These are phyloP conservation scores for Drosophila parabipectinata DNA, from an alignment of 1,140 invertebrate species.

Conservation along the genomic window DNA sequence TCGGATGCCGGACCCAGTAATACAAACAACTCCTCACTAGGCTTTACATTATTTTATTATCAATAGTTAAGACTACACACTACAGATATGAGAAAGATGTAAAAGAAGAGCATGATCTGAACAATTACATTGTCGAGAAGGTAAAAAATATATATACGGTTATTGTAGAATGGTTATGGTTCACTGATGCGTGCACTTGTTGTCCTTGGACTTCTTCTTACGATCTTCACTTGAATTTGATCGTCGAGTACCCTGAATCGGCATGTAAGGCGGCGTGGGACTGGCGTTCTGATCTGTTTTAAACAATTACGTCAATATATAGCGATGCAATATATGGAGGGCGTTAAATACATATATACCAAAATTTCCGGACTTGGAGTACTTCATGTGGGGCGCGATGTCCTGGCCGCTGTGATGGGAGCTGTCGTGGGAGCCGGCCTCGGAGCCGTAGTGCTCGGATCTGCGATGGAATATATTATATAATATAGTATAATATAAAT, in stretches of 20 bases:
- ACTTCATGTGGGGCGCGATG: slow-evolving; percentile 69
- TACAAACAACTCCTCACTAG: slow-evolving; percentile 16
- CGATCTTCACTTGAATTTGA: slow-evolving; percentile 85
- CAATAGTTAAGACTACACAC: slow-evolving; percentile 27
- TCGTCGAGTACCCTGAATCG: slow-evolving; percentile 90
- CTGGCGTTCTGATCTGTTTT: slow-evolving; percentile 85
- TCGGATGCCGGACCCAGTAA: not conserved
- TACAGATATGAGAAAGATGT: slow-evolving; percentile 41
- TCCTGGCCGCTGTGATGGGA: slow-evolving; percentile 70
- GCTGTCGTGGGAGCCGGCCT: slow-evolving; percentile 69
- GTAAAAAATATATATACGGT: slow-evolving; percentile 28
- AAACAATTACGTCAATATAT: slow-evolving; percentile 24
- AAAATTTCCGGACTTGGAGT: slow-evolving; percentile 78
- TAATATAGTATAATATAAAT: not conserved
- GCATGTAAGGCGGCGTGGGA: slow-evolving; percentile 90
- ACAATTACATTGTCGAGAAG: slow-evolving; percentile 71
- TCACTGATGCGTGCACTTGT: slow-evolving; percentile 84
- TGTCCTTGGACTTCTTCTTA: slow-evolving; percentile 85
- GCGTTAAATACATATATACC: slow-evolving; percentile 81
- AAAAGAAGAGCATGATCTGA: slow-evolving; percentile 34
- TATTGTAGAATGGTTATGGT: slow-evolving; percentile 9
- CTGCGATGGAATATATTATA: slow-evolving; percentile 1
- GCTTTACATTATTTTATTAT: slow-evolving; percentile 32
- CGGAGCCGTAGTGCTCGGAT: slow-evolving; percentile 66
- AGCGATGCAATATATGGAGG: slow-evolving; percentile 10